phyloP scores from a whole-genome alignment of 2,113 vertebrate species.

The Dendropsophus ebraccatus region DNA sequence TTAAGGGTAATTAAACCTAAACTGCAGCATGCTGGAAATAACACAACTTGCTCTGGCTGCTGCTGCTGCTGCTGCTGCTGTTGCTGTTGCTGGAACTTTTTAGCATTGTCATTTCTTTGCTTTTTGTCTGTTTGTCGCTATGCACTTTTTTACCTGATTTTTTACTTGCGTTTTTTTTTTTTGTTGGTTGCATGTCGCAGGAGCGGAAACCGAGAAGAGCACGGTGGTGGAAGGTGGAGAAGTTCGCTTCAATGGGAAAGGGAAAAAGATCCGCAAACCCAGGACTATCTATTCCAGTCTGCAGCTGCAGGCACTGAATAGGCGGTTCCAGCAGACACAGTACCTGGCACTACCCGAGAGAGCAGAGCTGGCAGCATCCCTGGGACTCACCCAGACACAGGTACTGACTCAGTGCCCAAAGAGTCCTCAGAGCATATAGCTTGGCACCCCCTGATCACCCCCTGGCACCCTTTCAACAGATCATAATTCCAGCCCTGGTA shows the following conservation, averaged over 20 bases:
- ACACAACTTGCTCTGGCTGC: constrained; percentile 72
- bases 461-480: neutral
- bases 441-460: neutral
- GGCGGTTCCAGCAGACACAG: constrained; percentile 98
- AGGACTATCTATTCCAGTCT: constrained; percentile 99
- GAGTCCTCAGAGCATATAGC: too few species aligned
- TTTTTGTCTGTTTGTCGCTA: constrained; percentile 65
- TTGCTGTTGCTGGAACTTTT: too few species aligned
- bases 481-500: neutral
- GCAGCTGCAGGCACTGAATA: constrained; percentile 96
- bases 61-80: constrained; percentile 71
- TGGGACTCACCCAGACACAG: constrained; percentile 99
- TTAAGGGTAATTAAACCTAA: constrained; percentile 99
- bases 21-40: constrained; percentile 81
- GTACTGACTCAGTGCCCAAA: too few species aligned
- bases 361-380: constrained; percentile 94
- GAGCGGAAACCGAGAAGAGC: constrained; percentile 93
- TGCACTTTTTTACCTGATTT: constrained; percentile 61
- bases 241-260: constrained; percentile 97
- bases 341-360: constrained; percentile 97
- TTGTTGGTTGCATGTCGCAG: constrained; percentile 65
- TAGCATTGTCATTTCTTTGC: constrained; percentile 19
- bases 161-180: too few species aligned
- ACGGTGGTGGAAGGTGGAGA: constrained; percentile 98
- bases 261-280: constrained; percentile 98